phyloP scores from a whole-genome alignment of 1,140 invertebrate species.

The Palaemon carinicauda region DNA sequence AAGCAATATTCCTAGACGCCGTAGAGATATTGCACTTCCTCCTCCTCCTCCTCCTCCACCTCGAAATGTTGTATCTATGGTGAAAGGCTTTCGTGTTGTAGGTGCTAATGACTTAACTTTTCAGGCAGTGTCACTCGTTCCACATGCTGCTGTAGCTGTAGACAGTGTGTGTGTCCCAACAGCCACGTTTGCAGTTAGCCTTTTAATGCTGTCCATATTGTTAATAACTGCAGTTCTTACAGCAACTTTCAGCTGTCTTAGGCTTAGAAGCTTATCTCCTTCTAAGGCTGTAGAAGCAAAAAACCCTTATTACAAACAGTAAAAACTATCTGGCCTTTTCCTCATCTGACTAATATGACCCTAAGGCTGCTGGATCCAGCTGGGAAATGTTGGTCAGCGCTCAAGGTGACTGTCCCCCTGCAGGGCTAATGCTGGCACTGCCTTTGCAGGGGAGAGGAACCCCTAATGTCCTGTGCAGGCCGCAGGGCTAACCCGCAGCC shows the following conservation, averaged over 20 bases:
- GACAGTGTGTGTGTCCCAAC: slow-evolving; percentile 31
- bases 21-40: slow-evolving; percentile 19
- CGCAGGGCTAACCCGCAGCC: neutral
- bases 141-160: neutral
- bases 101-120: slow-evolving; percentile 44
- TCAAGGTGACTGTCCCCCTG: neutral
- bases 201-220: slow-evolving; percentile 34
- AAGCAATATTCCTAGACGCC: slow-evolving; percentile 1
- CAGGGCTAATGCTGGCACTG: slow-evolving; percentile 30
- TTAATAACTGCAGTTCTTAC: slow-evolving; percentile 36
- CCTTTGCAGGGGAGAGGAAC: neutral
- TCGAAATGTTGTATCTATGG: slow-evolving; percentile 25
- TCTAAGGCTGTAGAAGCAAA: slow-evolving; percentile 19
- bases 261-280: slow-evolving; percentile 14
- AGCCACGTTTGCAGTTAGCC: slow-evolving; percentile 23
- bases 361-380: slow-evolving; percentile 43
- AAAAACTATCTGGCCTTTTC: neutral
- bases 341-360: neutral
- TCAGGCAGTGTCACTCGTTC: neutral
- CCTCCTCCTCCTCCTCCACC: slow-evolving; percentile 27
- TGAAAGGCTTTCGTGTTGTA: slow-evolving; percentile 42
- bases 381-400: neutral
- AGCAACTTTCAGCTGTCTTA: slow-evolving; percentile 34
- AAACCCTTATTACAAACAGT: slow-evolving; percentile 24
- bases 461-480: slow-evolving; percentile 26